Evolutionary conservation across 2,888 invertebrate species (phyloP), one percentile per base, ranked within the genome.

Genomic region (Tetheella fluctuosa): DNA sequence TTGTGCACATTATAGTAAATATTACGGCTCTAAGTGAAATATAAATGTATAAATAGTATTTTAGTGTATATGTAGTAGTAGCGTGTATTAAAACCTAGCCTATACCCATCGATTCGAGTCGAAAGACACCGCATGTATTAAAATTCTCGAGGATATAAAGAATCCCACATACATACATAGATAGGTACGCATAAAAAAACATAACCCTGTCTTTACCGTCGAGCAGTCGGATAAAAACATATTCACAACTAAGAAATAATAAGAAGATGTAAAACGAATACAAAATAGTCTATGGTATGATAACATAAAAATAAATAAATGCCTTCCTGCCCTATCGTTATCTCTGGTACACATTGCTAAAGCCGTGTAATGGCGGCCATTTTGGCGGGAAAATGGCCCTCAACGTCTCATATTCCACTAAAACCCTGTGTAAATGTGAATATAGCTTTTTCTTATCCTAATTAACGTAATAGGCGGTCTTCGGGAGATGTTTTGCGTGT

Each of bases 351-450:
- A 34, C 55, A 48, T 63, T 62, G 70, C 72, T 61, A 67, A 64
- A 65, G 61, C 64, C 62, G 59, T 64, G 62, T 72, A 78, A 80
- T 73, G 69, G 70, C 67, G 54, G 71, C 70, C 74, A 74, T 80
- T 80, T 77, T 68, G 70, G 73, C 69, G 70, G 62, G 62, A 68
- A 80, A 83, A 79, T 73, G 73, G 70, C 70, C 74, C 74, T 72
- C 64, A 59, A 64, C 73, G 74, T 69, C 67, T 65, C 55, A 34
- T 55, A 55, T 55, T 28, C 34, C 23, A 34, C 34, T 25, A 34
- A 34, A 55, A 23, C 17, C 48, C 30, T 12, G 55, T 17, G 37
- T 12, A 20, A 23, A 34, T 34, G 55, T 37, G 34, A 55, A 34
- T 55, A 37, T 34, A 20, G 20, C 48, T 20, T 48, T 42, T 48